Evolutionary conservation across 2,113 vertebrate genomes (phyloP).

Genomic region (Microtus montanus): DNA sequence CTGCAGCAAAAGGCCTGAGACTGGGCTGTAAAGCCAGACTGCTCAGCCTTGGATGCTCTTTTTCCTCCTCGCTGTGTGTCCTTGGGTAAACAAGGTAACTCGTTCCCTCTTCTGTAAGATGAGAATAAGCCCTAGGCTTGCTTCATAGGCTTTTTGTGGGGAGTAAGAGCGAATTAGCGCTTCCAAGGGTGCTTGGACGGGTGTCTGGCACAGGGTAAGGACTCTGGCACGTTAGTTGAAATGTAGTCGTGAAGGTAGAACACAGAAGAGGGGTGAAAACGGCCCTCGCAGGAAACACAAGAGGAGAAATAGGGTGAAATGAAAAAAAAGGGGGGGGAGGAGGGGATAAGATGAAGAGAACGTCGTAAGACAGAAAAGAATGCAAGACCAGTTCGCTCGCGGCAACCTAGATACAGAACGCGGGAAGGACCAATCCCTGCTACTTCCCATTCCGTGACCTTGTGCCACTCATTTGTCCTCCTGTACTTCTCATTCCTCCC

Average conservation of each 20-base stretch:
- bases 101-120: conserved; percentile 50
- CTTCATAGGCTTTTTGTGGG: not conserved
- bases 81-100: not conserved
- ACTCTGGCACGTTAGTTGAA: not conserved
- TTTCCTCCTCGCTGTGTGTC: not conserved
- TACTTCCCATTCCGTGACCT: not conserved
- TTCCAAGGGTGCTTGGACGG: not conserved
- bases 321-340: not conserved
- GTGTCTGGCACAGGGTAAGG: not conserved
- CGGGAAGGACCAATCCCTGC: not conserved
- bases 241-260: not conserved
- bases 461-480: not conserved
- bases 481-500: not conserved
- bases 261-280: not conserved
- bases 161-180: not conserved
- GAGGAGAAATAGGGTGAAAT: not conserved
- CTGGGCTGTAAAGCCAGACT: not conserved
- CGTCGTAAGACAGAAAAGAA: not conserved
- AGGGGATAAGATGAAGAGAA: not conserved
- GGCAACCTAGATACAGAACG: not conserved
- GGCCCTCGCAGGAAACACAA: accelerated
- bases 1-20: not conserved
- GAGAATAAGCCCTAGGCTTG: not conserved
- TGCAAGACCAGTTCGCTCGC: accelerated
- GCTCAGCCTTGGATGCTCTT: not conserved